Base-by-base conservation (phyloP, 2,888 invertebrate genomes). In the Drosophila picticornis region DNA sequence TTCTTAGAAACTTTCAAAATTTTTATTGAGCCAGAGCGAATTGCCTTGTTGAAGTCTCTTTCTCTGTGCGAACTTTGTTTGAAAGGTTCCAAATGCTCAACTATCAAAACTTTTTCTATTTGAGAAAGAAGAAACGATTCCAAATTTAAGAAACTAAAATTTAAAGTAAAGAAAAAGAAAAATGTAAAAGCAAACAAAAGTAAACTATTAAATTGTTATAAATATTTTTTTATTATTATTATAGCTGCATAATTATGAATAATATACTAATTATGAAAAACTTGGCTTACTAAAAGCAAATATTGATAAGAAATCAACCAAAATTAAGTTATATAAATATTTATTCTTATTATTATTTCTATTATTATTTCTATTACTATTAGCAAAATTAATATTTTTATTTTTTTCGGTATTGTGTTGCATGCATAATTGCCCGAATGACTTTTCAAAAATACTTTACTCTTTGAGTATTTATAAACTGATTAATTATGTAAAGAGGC, bases 401-500 rank as follows among this genome's bases (percentile, higher is more conserved):
- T 46, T 9, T 46, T 25, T 25, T 9, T 25, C 25, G 9, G 7
- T 9, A 25, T 7, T 46, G 25, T 46, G 16, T 25, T 65, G 53
- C 69, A 60, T 63, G 25, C 13, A 36, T 53, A 53, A 62, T 34
- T 67, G 51, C n/a, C 40, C 61, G 68, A 72, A 61, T 77, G 61
- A 73, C 69, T 74, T 51, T 67, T 51, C 51, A 22, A 70, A 70
- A 67, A 66, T 57, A n/a, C 22, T 48, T 27, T 22, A 46, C 53
- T 46, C 31, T 22, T 32, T 31, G 48, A 29, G 73, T 67, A 84
- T 84, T 83, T 83, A 85, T 75, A 84, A 90, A 84, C 88, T 84
- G 84, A 90, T 90, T 84, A 88, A 89, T 88, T 84, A 87, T 85
- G 74, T 72, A 72, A 83, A 79, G 75, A 73, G 84, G 90, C 90